Evolutionary conservation across 30 jellyfish, hydroid and myxozoan genomes (phyloP), one percentile per base, ranked within the genome.

Genomic region (Aurelia sp.): DNA sequence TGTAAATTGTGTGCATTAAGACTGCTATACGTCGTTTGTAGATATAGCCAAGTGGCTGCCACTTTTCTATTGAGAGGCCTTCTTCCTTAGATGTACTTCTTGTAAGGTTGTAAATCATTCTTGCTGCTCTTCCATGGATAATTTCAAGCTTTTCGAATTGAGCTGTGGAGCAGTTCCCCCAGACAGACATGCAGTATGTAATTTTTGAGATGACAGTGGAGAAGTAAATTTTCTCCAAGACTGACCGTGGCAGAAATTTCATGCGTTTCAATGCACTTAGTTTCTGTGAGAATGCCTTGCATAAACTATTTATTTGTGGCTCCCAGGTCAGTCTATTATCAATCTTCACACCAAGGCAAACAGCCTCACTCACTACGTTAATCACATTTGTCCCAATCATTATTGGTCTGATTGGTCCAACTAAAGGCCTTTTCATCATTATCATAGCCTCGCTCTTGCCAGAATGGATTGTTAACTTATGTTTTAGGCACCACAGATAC

Each of bases 351-450:
- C 78, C 88, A 33, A 78, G 78, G 67, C 88, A 55, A 60, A 59
- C 67, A 59, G 88, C 20, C 38, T 78, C 66, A 40, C 70, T 59
- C 38, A 78, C 88, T 5, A 31, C 65, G 16, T 60, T 59, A 59
- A 78, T 78, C 4, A 40, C 78, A 21, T 78, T 60, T 60, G 78
- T 30, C 64, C 78, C 88, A 59, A 62, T 78, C n/a, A 19, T 1
- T 24, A 78, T 60, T 78, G 78, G 79, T 78, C 88, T 78, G 75
- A 60, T 44, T 16, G 93, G 93, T n/a, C 93, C 93, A 70, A 72
- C 50, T 3, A 72, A 69, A 2, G 82, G 82, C 79, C 64, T 71
- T 73, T 71, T 84, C 53, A 58, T 35, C 72, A 84, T 65, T 60
- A 84, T 57, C 86, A 75, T 58, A 3, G 38, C 83, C 83, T 72